Percentiles rank a stretch among this genome's conserved stretches.
These are phyloP conservation scores for Tiliqua scincoides DNA, from an alignment of 2,113 vertebrate species.

Conservation along the genomic window DNA sequence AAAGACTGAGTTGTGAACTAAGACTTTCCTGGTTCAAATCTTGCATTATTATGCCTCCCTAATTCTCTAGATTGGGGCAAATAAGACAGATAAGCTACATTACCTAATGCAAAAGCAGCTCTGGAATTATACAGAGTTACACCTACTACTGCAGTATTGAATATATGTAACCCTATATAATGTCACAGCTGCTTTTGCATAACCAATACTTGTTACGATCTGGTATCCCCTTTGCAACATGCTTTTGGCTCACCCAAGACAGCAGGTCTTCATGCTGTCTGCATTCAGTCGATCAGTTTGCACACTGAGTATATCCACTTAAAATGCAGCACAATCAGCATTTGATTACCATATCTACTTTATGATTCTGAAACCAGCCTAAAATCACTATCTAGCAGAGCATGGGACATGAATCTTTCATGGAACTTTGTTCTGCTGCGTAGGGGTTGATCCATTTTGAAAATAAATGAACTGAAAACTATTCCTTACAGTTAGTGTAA, in stretches of 20 bases:
- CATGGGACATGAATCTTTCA: neutral
- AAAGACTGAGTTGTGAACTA: too few relatives aligned
- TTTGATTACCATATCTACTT: constrained; percentile 31
- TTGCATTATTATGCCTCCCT: neutral
- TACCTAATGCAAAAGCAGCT: neutral
- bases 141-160: neutral
- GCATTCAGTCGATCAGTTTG: neutral
- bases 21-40: too few relatives aligned
- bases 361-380: constrained; percentile 27
- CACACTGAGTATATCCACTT: neutral
- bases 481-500: constrained; percentile 26
- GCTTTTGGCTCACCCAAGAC: neutral
- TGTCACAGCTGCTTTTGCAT: too few relatives aligned
- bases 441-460: neutral
- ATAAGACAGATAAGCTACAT: neutral
- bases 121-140: neutral
- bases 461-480: constrained; percentile 46
- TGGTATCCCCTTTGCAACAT: neutral
- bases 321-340: neutral
- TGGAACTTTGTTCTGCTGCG: neutral
- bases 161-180: too few relatives aligned
- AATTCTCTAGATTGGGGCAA: neutral
- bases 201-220: neutral
- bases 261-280: neutral
- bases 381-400: neutral